These are phyloP conservation scores for Lithobates sylvaticus DNA, from an alignment of 2,797 vertebrate genomes.

Conservation along the genomic window DNA sequence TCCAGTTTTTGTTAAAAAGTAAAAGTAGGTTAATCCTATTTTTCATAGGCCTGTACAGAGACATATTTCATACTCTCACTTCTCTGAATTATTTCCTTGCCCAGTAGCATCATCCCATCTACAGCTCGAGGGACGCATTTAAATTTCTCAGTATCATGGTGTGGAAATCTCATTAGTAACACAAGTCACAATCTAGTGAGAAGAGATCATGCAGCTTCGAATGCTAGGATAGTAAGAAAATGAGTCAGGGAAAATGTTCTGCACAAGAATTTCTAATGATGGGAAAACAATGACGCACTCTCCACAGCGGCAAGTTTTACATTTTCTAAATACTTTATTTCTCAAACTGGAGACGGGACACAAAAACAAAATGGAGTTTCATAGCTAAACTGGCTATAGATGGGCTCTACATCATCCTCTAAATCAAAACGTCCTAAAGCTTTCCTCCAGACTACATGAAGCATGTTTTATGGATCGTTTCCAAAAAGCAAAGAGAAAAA, in stretches of 20 bases:
- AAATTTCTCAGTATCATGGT: neutral
- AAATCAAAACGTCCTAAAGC: neutral
- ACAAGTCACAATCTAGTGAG: conserved; percentile 9
- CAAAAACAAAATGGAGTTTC: neutral
- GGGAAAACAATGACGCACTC: conserved; percentile 16
- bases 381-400: neutral
- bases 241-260: conserved; percentile 15
- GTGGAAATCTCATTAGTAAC: conserved; percentile 34
- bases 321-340: neutral
- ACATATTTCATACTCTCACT: neutral
- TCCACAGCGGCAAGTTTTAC: neutral
- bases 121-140: neutral
- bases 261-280: neutral
- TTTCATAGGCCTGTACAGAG: neutral
- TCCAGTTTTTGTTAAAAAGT: neutral
- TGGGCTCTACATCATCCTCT: no score
- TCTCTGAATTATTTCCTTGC: neutral
- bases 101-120: neutral
- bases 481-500: neutral
- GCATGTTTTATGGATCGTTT: neutral
- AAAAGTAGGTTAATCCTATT: conserved; percentile 2
- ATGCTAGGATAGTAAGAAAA: conserved; percentile 7
- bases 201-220: neutral
- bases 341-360: neutral
- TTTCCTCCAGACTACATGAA: neutral